Conservation (phyloP, 2,888 invertebrate genomes). For the Aelia acuminata region DNA sequence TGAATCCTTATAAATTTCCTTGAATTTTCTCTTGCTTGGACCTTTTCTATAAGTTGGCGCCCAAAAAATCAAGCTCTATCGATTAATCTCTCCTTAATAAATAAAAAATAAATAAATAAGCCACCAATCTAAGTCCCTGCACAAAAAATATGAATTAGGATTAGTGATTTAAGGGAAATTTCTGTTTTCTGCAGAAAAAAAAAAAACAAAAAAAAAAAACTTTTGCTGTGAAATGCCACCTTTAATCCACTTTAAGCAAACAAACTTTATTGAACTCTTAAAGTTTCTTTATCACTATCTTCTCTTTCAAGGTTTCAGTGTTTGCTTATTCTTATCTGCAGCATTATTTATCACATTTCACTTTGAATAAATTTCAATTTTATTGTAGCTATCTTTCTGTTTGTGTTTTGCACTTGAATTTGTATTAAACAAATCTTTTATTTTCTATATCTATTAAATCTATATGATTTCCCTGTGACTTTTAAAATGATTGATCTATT, state of each 20-base stretch:
- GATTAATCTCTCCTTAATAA: neutral
- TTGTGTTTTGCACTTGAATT: conserved; percentile 5
- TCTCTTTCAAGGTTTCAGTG: neutral
- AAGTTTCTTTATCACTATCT: conserved; percentile 32
- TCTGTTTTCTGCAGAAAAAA: neutral
- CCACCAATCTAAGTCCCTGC: neutral
- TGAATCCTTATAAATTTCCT: no score
- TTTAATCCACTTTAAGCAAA: neutral
- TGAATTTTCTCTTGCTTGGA: no score
- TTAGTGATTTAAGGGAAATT: neutral
- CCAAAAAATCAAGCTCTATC: neutral
- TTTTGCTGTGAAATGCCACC: neutral
- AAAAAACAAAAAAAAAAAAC: neutral
- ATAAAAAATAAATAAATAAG: neutral
- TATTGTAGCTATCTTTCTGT: neutral
- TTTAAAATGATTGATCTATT: neutral
- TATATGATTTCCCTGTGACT: neutral
- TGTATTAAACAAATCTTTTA: neutral
- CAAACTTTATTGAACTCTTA: neutral
- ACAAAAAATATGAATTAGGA: neutral
- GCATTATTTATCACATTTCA: conserved; percentile 2
- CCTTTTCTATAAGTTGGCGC: neutral
- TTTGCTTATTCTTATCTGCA: conserved; percentile 33
- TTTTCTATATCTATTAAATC: neutral
- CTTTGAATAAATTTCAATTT: conserved; percentile 14